These are phyloP conservation scores for Cybosia mesomella DNA, from an alignment of 2,888 invertebrate genomes.

Conservation along the genomic window DNA sequence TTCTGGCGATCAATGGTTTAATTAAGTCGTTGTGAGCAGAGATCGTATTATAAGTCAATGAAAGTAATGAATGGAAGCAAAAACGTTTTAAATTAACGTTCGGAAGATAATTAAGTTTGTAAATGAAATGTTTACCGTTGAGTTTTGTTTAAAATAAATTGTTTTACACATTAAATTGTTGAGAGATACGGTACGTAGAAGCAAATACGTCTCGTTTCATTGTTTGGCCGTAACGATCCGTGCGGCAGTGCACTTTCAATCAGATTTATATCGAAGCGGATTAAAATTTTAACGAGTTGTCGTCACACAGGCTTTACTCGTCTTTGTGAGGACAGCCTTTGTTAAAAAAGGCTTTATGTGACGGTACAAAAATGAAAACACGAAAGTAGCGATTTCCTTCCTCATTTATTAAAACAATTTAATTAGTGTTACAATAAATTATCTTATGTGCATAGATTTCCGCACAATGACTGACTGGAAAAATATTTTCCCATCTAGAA, in stretches of 20 bases:
- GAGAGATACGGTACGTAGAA: slow-evolving; percentile 41
- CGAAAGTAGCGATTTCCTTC: slow-evolving; percentile 24
- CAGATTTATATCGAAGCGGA: slow-evolving; percentile 75
- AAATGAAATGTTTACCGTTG: slow-evolving; percentile 11
- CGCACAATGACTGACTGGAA: not conserved
- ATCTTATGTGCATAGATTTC: not conserved
- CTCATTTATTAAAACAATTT: not conserved
- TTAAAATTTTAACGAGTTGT: slow-evolving; percentile 79
- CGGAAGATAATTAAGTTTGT: not conserved
- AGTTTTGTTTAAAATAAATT: slow-evolving; percentile 28
- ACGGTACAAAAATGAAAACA: slow-evolving; percentile 49
- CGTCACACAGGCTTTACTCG: slow-evolving; percentile 63
- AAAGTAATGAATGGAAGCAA: slow-evolving; percentile 13
- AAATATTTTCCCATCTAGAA: not conserved
- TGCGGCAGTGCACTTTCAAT: slow-evolving; percentile 72
- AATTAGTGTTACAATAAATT: not conserved
- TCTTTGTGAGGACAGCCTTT: slow-evolving; percentile 66
- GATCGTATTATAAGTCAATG: slow-evolving; percentile 42
- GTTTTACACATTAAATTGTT: slow-evolving; percentile 38
- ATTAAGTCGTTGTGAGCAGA: slow-evolving; percentile 38
- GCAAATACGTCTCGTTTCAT: slow-evolving; percentile 54
- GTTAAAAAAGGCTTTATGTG: slow-evolving; percentile 59
- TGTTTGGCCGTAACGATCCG: slow-evolving; percentile 67
- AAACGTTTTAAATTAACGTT: slow-evolving; percentile 6
- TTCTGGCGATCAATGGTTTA: slow-evolving; percentile 38